Evolutionary conservation across 1,140 invertebrate species (phyloP), one percentile per base, ranked within the genome.

Genomic region (Nomia melanderi): DNA sequence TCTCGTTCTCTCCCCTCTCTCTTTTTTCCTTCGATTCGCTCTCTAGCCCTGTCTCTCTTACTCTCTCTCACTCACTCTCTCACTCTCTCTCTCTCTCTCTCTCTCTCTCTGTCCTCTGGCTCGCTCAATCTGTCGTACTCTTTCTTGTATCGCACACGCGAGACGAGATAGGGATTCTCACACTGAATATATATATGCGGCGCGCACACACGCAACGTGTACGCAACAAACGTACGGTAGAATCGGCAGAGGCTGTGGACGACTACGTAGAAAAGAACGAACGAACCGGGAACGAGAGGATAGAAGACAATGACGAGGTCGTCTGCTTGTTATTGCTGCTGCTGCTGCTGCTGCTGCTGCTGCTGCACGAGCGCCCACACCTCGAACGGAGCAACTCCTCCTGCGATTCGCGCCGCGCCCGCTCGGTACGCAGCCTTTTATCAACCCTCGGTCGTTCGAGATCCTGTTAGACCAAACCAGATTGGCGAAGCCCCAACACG

Each of bases 381-480:
- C 78, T 85, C 53, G 33, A 74, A 64, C 82, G 67, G 76, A 79
- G 73, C 78, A 85, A 83, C 79, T 83, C 81, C 80, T 79, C 78
- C 74, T 81, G 79, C 79, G 81, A 87, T 78, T 87, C 85, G 83
- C 84, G 83, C 79, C 84, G 86, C 87, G 86, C 83, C 86, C 86
- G 83, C 74, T 79, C 76, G 70, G 69, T 85, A 85, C 86, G 84
- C 88, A 85, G 85, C 86, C 86, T 90, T 89, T 91, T 92, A 92
- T 91, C 86, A 88, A 89, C 86, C 88, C 86, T 87, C 83, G 74
- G 82, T 77, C 85, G 83, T 83, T 78, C 78, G 82, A 69, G 86
- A 93, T 93, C 92, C 89, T 89, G 92, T 93, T 93, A 93, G 87
- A 86, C 84, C 91, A 93, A 91, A 93, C 91, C 91, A 91, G 92